phyloP scores from a whole-genome alignment of 2,888 invertebrate genomes.

The Gasteruption jaculator region DNA sequence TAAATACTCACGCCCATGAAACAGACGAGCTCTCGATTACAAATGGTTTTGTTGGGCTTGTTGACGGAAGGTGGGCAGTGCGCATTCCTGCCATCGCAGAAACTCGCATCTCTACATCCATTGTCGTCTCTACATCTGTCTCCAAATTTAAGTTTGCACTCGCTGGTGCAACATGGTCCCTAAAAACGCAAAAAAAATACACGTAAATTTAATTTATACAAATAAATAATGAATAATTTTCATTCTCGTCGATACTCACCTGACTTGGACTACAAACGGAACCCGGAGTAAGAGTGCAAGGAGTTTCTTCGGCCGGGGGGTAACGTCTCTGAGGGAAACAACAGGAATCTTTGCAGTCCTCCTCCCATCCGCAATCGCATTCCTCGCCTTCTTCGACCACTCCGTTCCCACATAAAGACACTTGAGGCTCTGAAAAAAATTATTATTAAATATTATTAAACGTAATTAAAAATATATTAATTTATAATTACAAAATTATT shows the following conservation, averaged over 20 bases:
- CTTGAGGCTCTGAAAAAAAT: constrained; percentile 73
- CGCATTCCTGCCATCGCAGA: constrained; percentile 84
- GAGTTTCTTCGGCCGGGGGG: constrained; percentile 72
- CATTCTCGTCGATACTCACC: constrained; percentile 51
- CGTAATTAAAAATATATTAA: too few species aligned
- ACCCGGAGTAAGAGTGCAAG: constrained; percentile 80
- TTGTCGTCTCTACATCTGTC: constrained; percentile 90
- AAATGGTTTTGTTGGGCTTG: constrained; percentile 91
- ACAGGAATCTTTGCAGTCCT: constrained; percentile 90
- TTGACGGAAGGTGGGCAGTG: constrained; percentile 89
- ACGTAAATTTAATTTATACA: constrained; percentile 11
- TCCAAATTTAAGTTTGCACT: constrained; percentile 79
- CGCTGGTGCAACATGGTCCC: constrained; percentile 92
- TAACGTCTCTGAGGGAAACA: constrained; percentile 87
- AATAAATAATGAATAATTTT: constrained; percentile 7
- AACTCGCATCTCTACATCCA: constrained; percentile 88
- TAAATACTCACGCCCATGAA: constrained; percentile 80
- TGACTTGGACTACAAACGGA: constrained; percentile 78
- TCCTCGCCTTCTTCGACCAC: constrained; percentile 96
- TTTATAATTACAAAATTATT: too few species aligned
- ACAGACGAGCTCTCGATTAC: constrained; percentile 96
- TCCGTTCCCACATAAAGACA: constrained; percentile 96
- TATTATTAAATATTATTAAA: too few species aligned
- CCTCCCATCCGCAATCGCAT: constrained; percentile 98
- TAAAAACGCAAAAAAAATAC: constrained; percentile 41